phyloP scores from a whole-genome alignment of 1,140 invertebrate genomes.

The Bombus superbus region DNA sequence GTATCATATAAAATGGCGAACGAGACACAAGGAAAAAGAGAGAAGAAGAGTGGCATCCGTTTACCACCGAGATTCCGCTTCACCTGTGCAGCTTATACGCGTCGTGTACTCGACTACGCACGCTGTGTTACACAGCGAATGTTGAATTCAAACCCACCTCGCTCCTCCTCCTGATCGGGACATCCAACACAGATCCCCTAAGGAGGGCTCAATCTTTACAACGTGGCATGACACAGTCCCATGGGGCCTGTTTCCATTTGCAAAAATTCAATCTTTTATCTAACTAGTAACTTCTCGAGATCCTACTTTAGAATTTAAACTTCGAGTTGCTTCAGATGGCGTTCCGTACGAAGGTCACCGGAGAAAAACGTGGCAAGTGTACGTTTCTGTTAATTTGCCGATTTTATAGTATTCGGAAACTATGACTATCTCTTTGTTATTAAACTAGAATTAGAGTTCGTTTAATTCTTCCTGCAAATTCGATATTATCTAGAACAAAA shows the following conservation, averaged over 20 bases:
- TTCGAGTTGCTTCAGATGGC: not conserved
- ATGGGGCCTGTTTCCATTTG: not conserved
- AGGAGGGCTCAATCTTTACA: slow-evolving; percentile 35
- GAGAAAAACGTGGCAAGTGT: not conserved
- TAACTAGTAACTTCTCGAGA: not conserved
- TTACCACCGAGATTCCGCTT: slow-evolving; percentile 53
- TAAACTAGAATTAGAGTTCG: not conserved
- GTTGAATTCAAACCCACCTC: slow-evolving; percentile 1
- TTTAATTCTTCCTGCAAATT: no score
- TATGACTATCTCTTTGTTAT: not conserved
- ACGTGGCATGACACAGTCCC: slow-evolving; percentile 13
- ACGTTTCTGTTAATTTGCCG: not conserved
- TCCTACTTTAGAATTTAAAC: not conserved
- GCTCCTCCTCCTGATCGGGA: not conserved
- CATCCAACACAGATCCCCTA: slow-evolving; percentile 1
- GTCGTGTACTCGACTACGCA: slow-evolving; percentile 25
- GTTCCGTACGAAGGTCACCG: not conserved
- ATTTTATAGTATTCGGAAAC: not conserved
- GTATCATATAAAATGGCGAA: slow-evolving; percentile 60
- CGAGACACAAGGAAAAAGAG: slow-evolving; percentile 7
- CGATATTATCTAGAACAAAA: no score
- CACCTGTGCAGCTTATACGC: slow-evolving; percentile 50
- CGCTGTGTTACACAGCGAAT: slow-evolving; percentile 46
- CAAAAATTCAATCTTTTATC: not conserved
- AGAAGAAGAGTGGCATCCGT: slow-evolving; percentile 51